Conservation (phyloP, 2,113 vertebrate genomes). For the Nannospalax galili region DNA sequence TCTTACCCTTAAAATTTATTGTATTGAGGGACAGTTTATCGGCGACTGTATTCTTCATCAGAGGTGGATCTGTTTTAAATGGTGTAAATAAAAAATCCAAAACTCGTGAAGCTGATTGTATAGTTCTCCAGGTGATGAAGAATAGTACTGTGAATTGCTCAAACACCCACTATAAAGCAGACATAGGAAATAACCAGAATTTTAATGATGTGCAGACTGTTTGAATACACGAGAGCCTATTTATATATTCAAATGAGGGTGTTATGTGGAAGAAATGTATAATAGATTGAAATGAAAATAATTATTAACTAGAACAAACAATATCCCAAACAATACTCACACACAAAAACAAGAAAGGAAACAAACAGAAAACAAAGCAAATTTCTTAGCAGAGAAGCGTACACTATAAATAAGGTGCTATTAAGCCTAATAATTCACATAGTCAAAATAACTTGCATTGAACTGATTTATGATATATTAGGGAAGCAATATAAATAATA, state of each 20-base stretch:
- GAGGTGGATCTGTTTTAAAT: slow-evolving; percentile 1
- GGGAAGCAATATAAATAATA: neutral
- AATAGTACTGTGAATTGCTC: neutral
- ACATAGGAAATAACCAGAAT: neutral
- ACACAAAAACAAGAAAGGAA: too few species aligned
- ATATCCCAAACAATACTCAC: too few species aligned
- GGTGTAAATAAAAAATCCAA: neutral
- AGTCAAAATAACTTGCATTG: neutral
- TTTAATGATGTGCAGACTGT: neutral
- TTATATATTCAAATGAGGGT: neutral
- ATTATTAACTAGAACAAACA: too few species aligned
- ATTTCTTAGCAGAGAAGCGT: too few species aligned
- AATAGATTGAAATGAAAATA: neutral
- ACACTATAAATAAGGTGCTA: neutral
- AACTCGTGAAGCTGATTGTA: neutral
- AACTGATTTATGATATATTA: neutral
- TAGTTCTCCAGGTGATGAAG: neutral
- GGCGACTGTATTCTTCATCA: slow-evolving; percentile 1
- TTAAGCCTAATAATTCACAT: neutral
- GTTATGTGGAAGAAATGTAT: neutral
- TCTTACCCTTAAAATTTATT: neutral
- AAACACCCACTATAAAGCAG: neutral
- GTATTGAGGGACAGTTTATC: neutral
- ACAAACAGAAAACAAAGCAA: too few species aligned
- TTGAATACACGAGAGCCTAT: neutral